Percentiles rank a stretch among this genome's conserved stretches.
Conservation (phyloP, 2,888 invertebrate genomes). For the Resseliella maxima region DNA sequence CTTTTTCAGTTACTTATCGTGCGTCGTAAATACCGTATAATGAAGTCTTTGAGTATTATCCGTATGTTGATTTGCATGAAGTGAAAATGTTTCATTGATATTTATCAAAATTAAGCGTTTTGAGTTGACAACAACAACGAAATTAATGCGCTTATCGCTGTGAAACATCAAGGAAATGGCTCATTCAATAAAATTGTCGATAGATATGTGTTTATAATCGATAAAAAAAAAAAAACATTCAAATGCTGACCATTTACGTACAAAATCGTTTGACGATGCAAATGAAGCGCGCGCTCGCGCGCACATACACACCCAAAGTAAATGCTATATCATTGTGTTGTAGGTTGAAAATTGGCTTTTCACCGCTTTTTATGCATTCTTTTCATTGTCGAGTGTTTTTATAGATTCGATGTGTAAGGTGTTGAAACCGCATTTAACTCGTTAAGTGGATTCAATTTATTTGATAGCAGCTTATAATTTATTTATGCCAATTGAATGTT, state of each 20-base stretch:
- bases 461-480: constrained; percentile 29
- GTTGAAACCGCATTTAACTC: constrained; percentile 40
- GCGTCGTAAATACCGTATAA: not conserved
- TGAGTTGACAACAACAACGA: not conserved
- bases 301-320: not conserved
- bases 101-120: constrained; percentile 50
- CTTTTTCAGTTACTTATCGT: too few species aligned
- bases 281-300: not conserved
- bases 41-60: not conserved
- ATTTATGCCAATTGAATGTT: constrained; percentile 34
- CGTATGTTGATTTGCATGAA: not conserved
- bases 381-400: too few species aligned
- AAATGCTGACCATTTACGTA: constrained; percentile 10
- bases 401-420: not conserved
- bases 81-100: not conserved
- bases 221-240: not conserved
- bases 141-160: constrained; percentile 29
- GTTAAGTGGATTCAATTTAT: constrained; percentile 53
- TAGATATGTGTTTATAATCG: not conserved
- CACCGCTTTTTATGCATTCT: not conserved
- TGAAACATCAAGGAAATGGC: constrained; percentile 26
- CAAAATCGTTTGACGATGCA: not conserved
- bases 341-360: not conserved
- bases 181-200: not conserved
- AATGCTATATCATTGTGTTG: not conserved